phyloP scores from a whole-genome alignment of 2,797 vertebrate species.

The Craterocephalus amniculus region DNA sequence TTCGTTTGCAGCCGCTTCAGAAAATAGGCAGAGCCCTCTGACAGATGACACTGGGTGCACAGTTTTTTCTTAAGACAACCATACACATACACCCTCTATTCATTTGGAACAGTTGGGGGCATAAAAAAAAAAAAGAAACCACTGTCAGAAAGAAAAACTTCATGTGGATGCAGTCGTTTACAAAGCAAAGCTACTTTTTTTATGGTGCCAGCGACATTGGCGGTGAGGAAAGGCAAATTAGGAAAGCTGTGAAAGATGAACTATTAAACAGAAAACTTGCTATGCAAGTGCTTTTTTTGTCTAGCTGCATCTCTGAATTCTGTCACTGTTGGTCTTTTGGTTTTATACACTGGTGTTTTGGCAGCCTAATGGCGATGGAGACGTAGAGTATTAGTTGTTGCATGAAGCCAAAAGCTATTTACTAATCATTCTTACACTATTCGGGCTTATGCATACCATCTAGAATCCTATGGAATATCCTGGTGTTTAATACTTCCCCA shows the following conservation, averaged over 20 bases:
- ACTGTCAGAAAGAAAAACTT: neutral
- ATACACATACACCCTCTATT: neutral
- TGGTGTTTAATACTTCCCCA: neutral
- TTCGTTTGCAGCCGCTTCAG: neutral
- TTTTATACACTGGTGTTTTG: neutral
- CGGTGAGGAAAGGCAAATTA: neutral
- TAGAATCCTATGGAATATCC: neutral
- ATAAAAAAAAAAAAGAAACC: too few relatives aligned
- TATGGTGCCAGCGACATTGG: neutral
- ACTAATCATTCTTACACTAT: neutral
- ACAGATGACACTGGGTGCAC: neutral
- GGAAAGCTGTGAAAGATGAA: neutral
- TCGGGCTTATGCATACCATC: neutral
- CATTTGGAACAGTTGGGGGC: neutral
- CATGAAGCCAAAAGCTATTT: neutral
- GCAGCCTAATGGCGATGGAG: neutral
- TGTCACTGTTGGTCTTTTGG: neutral
- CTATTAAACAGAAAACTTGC: neutral
- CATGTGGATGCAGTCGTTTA: neutral
- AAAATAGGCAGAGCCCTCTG: neutral
- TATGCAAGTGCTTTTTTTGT: neutral
- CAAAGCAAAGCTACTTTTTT: neutral
- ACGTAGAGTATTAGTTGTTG: neutral
- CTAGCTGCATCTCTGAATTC: neutral
- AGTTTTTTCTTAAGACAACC: neutral